phyloP scores from a whole-genome alignment of 2,113 vertebrate genomes.

The Odocoileus virginianus region DNA sequence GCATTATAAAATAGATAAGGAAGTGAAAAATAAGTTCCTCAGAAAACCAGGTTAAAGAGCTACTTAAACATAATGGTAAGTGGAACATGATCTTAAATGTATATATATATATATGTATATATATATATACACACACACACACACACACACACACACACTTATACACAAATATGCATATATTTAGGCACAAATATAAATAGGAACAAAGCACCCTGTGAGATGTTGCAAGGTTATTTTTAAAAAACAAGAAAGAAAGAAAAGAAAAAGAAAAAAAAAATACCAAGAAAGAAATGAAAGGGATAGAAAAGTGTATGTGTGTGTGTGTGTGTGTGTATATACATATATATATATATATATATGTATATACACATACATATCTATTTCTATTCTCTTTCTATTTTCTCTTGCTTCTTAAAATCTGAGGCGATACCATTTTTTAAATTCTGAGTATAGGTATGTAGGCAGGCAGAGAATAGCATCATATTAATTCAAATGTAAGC shows the following conservation, averaged over 20 bases:
- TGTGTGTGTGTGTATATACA: too few relatives aligned
- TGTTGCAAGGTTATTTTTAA: neutral
- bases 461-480: neutral
- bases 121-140: neutral
- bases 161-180: neutral
- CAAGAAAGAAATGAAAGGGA: neutral
- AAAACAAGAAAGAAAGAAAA: neutral
- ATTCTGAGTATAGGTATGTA: neutral
- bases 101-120: neutral
- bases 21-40: accelerated
- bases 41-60: neutral
- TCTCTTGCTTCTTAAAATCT: neutral
- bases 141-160: neutral
- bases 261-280: neutral
- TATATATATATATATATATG: too few relatives aligned
- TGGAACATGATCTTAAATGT: neutral
- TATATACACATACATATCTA: neutral
- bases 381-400: neutral
- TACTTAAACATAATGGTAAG: neutral
- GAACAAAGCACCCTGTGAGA: neutral
- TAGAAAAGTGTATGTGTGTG: neutral
- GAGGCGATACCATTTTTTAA: neutral
- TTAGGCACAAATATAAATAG: neutral
- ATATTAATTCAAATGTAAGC: neutral
- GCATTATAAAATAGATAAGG: neutral